A percentile compares a stretch with the other conserved stretches of the same genome.
Evolutionary conservation across 2,797 vertebrate species (phyloP).

Genomic region (Sparidentex hasta): DNA sequence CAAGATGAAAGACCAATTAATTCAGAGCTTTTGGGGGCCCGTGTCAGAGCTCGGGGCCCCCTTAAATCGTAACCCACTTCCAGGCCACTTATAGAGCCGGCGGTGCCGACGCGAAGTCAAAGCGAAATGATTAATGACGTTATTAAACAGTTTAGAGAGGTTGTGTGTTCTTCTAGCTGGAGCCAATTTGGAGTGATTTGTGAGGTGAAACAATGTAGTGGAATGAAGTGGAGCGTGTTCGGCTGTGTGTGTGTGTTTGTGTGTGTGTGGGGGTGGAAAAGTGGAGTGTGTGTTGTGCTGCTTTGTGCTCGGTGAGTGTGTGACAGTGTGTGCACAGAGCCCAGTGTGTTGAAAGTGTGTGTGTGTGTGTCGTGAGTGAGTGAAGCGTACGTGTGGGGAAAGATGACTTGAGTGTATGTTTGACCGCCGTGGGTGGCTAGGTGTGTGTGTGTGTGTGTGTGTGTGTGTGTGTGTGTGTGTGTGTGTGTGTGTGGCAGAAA

Average conservation of each 20-base stretch:
- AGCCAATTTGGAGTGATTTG: slow-evolving; percentile 71
- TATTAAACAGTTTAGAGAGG: slow-evolving; percentile 72
- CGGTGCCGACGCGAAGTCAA: slow-evolving; percentile 50
- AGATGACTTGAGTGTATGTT: slow-evolving; percentile 2
- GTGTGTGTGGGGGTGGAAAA: slow-evolving; percentile 11
- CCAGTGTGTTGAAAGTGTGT: slow-evolving; percentile 4
- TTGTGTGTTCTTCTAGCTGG: slow-evolving; percentile 58
- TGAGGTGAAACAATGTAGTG: slow-evolving; percentile 72
- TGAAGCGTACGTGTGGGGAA: neutral
- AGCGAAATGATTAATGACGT: slow-evolving; percentile 70
- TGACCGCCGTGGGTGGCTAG: neutral
- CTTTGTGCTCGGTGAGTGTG: slow-evolving; percentile 1
- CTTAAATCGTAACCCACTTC: slow-evolving; percentile 66
- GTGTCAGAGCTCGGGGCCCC: slow-evolving; percentile 48
- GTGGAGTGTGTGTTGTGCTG: neutral
- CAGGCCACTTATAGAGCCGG: slow-evolving; percentile 48
- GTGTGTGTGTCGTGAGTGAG: slow-evolving; percentile 1
- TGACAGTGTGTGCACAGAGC: neutral
- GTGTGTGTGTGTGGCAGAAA: neutral
- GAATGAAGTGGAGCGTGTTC: slow-evolving; percentile 56
- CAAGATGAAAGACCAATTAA: slow-evolving; percentile 60
- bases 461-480: neutral
- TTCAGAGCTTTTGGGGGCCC: slow-evolving; percentile 56
- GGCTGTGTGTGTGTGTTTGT: slow-evolving; percentile 2
- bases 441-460: neutral